Conservation (phyloP, 2,797 vertebrate genomes). For the Acropternis orthonyx region DNA sequence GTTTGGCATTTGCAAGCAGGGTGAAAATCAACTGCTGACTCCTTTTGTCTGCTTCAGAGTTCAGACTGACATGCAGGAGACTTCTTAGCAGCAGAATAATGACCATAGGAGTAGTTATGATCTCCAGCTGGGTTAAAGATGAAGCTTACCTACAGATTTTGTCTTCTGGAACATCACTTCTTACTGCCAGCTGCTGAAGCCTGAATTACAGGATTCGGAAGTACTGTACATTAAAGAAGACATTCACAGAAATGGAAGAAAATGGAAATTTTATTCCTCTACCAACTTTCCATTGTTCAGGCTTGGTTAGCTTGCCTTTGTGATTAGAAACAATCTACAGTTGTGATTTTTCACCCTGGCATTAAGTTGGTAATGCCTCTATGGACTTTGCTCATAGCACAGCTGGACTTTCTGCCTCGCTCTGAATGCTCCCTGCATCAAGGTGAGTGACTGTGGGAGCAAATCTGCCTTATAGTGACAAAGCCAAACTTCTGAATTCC, state of each 20-base stretch:
- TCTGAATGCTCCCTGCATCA: neutral
- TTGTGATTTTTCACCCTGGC: neutral
- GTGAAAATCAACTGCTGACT: neutral
- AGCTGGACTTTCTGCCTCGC: neutral
- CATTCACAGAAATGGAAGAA: neutral
- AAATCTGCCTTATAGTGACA: neutral
- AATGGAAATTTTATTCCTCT: neutral
- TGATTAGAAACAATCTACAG: neutral
- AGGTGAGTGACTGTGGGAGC: neutral
- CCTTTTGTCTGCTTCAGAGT: neutral
- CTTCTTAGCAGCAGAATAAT: neutral
- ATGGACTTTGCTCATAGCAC: neutral
- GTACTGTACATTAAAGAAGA: neutral
- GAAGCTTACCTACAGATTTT: neutral
- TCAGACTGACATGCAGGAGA: neutral
- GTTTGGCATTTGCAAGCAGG: neutral
- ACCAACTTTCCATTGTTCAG: neutral
- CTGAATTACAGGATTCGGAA: slow-evolving; percentile 13
- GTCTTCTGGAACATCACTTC: neutral
- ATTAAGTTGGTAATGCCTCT: neutral
- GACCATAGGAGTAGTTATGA: neutral
- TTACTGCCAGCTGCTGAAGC: neutral
- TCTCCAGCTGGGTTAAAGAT: neutral
- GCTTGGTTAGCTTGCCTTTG: neutral
- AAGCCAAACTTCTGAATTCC: neutral